A percentile compares a stretch with the other conserved stretches of the same genome.
These are phyloP conservation scores for Lepidurus couesii DNA, from an alignment of 1,140 invertebrate genomes.

Conservation along the genomic window DNA sequence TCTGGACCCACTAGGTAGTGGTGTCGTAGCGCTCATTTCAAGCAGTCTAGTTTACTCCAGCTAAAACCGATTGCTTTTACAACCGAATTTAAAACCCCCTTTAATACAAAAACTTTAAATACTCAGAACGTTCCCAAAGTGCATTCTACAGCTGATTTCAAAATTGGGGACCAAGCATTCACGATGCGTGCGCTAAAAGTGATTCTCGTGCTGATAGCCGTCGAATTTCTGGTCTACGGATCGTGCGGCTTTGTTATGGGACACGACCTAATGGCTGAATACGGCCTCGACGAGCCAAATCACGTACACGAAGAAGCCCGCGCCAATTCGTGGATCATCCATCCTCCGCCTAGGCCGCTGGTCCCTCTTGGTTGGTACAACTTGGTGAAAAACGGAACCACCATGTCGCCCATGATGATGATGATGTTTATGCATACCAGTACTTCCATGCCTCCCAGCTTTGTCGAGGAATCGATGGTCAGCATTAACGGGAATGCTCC, in stretches of 20 bases:
- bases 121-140: not conserved
- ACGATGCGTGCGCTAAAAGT: not conserved
- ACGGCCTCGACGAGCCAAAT: not conserved
- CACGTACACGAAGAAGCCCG: not conserved
- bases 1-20: not conserved
- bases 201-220: not conserved
- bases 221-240: not conserved
- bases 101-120: too few species aligned
- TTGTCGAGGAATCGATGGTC: not conserved
- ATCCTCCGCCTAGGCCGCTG: not conserved
- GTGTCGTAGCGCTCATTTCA: not conserved
- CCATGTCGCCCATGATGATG: slow-evolving; percentile 2
- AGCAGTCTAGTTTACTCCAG: not conserved
- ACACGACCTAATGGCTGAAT: not conserved
- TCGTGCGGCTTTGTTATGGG: not conserved
- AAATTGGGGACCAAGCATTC: not conserved
- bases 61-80: not conserved
- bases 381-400: not conserved
- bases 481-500: not conserved
- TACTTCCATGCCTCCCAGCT: not conserved
- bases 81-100: not conserved
- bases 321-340: not conserved
- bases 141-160: not conserved
- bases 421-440: not conserved
- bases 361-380: not conserved